Evolutionary conservation across 2,113 vertebrate genomes (phyloP).

Genomic region (Orcinus orca): DNA sequence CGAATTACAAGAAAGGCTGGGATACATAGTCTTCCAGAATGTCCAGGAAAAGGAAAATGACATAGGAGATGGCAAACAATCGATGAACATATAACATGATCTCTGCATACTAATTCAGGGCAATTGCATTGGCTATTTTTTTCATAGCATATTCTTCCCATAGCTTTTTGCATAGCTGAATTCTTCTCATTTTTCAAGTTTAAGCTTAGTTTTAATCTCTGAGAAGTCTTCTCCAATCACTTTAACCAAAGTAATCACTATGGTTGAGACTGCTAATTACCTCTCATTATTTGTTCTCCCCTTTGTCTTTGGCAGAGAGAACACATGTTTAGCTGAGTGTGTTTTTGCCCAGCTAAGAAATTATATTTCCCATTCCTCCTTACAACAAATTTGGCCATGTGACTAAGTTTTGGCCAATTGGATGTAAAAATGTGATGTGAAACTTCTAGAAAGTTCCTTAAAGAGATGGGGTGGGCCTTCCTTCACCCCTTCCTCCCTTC

Average conservation of each 20-base stretch:
- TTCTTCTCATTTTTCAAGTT: constrained; percentile 12
- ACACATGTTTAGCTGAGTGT: not conserved
- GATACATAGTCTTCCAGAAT: not conserved
- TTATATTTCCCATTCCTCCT: not conserved
- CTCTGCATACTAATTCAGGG: not conserved
- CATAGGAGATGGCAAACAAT: not conserved
- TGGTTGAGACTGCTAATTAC: not conserved
- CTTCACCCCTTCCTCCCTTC: not conserved
- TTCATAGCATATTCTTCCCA: not conserved
- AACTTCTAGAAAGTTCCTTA: not conserved
- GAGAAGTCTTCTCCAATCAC: not conserved
- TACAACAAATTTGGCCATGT: not conserved
- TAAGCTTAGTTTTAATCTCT: not conserved
- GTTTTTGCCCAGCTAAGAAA: not conserved
- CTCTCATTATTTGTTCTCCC: not conserved
- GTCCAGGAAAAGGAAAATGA: not conserved
- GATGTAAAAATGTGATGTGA: not conserved
- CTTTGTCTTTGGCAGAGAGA: not conserved
- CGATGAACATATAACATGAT: not conserved
- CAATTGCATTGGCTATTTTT: not conserved
- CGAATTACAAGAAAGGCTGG: not conserved
- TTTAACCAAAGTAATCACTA: not conserved
- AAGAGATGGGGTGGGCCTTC: not conserved
- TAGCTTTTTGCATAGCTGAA: not conserved
- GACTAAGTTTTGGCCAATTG: not conserved